Percentiles rank a stretch among this genome's conserved stretches.
These are phyloP conservation scores for Anniella stebbinsi DNA, from an alignment of 2,797 vertebrate species.

Conservation along the genomic window DNA sequence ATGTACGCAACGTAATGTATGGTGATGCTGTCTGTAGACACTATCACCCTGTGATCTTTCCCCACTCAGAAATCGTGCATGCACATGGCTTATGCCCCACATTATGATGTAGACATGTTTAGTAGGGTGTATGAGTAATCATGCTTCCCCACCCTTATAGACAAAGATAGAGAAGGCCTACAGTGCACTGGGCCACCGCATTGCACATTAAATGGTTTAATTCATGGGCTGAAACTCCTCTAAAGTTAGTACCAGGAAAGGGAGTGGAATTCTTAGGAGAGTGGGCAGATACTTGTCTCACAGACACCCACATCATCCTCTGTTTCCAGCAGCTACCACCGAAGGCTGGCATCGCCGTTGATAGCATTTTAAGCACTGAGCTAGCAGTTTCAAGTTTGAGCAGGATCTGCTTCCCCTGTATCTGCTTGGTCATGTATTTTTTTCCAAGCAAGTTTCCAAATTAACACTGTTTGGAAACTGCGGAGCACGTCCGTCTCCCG, in stretches of 20 bases:
- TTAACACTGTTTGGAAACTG: background rate
- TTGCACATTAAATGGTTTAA: background rate
- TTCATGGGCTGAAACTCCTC: background rate
- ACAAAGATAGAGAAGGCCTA: background rate
- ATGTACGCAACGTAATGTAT: too few relatives aligned
- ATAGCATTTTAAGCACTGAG: background rate
- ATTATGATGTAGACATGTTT: background rate
- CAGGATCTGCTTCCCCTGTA: background rate
- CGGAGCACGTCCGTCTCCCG: constrained; percentile 2
- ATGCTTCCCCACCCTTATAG: background rate
- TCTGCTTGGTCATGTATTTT: background rate
- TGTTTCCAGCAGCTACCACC: background rate
- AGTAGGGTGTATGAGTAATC: background rate
- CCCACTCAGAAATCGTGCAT: background rate
- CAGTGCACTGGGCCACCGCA: background rate
- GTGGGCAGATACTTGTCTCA: background rate
- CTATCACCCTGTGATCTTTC: too few relatives aligned
- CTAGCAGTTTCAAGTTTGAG: background rate
- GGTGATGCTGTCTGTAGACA: background rate
- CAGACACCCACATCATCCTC: background rate
- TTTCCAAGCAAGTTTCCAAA: background rate
- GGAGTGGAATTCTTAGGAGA: background rate
- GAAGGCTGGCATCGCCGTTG: background rate
- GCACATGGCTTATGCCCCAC: background rate
- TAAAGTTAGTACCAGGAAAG: too few relatives aligned